phyloP scores from a whole-genome alignment of 2,888 invertebrate species.

The Thecocarcelia acutangulata region DNA sequence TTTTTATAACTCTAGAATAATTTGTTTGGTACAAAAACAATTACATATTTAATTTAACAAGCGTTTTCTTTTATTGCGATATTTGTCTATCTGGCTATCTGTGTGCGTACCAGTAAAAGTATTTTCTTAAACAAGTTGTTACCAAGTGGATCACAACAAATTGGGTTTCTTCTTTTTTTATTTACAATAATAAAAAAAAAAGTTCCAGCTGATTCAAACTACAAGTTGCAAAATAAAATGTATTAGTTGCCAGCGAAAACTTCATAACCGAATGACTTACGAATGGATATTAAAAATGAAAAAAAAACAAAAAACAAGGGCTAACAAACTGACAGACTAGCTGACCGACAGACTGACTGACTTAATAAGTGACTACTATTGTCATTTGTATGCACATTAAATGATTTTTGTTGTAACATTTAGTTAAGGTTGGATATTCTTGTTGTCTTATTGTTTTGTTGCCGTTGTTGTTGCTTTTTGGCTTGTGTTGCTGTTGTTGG shows the following conservation, averaged over 20 bases:
- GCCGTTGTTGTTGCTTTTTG: constrained; percentile 12
- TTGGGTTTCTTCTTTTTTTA: not conserved
- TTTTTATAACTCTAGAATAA: not conserved
- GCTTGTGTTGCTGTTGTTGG: constrained; percentile 28
- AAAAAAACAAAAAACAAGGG: not conserved
- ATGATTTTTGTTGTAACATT: constrained; percentile 36
- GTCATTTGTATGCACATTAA: constrained; percentile 29
- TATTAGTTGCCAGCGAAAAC: constrained; percentile 28
- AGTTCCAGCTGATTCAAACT: constrained; percentile 43
- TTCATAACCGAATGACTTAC: constrained; percentile 24
- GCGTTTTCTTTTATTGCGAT: not conserved
- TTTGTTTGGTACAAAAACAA: not conserved
- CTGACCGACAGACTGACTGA: not conserved
- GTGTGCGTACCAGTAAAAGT: constrained; percentile 8
- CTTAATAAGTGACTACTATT: not conserved
- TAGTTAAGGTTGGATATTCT: constrained; percentile 26
- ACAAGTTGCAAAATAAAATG: constrained; percentile 43
- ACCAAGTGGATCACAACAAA: constrained; percentile 36
- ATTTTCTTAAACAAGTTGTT: constrained; percentile 30
- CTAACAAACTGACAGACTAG: not conserved
- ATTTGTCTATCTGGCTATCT: too few species aligned
- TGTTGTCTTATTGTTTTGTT: constrained; percentile 4
- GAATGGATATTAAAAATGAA: not conserved
- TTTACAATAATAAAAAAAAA: constrained; percentile 38
- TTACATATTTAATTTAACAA: constrained; percentile 8